Base-by-base conservation (phyloP, 2,797 vertebrate species). In the Epinephelus malabaricus region DNA sequence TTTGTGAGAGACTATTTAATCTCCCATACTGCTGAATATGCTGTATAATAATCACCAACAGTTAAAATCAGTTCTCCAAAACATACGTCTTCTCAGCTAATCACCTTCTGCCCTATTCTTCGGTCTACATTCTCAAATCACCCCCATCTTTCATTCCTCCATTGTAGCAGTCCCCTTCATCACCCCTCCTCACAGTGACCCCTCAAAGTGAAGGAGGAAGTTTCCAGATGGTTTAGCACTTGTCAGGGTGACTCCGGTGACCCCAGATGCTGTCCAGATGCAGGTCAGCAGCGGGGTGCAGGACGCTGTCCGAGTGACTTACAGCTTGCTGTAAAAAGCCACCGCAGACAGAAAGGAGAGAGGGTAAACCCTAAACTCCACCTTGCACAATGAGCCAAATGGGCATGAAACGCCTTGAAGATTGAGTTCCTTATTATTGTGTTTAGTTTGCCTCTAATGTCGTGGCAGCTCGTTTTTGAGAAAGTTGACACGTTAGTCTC, bases 261-360 rank as follows among this genome's bases (percentile, higher is more conserved):
- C 92, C 91, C 88, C 95, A 95, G 94, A 95, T 96, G 94, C 83
- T 92, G 88, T 94, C 95, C 95, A 96, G 96, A 96, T 96, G 95
- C 93, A 89, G 95, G 93, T 94, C 94, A 95, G 62, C 69, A 59
- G 73, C 34, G 27, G 79, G 86, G 93, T 91, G 83, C 84, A 78
- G 74, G 73, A 72, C 66, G 86, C 87, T 88, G 90, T 92, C 89
- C 79, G 18, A 80, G 85, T 96, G 95, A 96, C 92, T 95, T 96
- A 96, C 92, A 81, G 76, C 93, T 45, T n/a, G 74, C 83, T 69
- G 84, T 95, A 90, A 95, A 93, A 94, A 79, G 73, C 69, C 79
- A 54, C 87, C 14, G 0, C 4, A 19, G 61, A 76, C 63, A 70
- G 74, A 84, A 86, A 89, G 66, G 66, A 54, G 72, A 86, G 78